These are phyloP conservation scores for Camelus dromedarius DNA, from an alignment of 2,113 vertebrate species.

Conservation along the genomic window DNA sequence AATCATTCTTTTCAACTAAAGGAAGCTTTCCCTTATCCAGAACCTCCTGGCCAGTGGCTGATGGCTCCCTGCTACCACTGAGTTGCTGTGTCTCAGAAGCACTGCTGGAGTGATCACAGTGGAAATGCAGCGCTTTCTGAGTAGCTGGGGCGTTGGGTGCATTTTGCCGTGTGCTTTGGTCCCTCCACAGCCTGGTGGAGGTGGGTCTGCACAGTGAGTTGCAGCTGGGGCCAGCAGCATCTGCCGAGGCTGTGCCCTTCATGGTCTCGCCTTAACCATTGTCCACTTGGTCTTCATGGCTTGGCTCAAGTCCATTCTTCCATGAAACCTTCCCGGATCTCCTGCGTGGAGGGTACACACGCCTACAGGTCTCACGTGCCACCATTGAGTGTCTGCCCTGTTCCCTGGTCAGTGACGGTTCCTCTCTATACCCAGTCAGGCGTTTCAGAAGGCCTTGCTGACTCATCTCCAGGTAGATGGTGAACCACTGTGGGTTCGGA, in stretches of 20 bases:
- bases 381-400: accelerated
- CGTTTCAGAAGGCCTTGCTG: not conserved
- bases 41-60: not conserved
- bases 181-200: not conserved
- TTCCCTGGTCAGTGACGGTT: not conserved
- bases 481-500: not conserved
- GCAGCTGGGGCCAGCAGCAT: not conserved
- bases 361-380: not conserved
- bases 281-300: accelerated
- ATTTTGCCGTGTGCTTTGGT: not conserved
- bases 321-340: not conserved
- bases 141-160: not conserved
- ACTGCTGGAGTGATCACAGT: not conserved
- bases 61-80: not conserved
- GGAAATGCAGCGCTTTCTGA: not conserved
- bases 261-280: not conserved
- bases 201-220: accelerated
- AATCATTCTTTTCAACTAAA: conserved; percentile 44
- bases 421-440: not conserved
- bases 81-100: not conserved
- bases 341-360: not conserved
- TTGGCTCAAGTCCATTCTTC: not conserved
- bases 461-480: not conserved
- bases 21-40: not conserved
- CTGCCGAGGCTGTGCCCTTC: not conserved